Base-by-base conservation (phyloP, 2,888 invertebrate genomes). In the Pterobdella sp. region DNA sequence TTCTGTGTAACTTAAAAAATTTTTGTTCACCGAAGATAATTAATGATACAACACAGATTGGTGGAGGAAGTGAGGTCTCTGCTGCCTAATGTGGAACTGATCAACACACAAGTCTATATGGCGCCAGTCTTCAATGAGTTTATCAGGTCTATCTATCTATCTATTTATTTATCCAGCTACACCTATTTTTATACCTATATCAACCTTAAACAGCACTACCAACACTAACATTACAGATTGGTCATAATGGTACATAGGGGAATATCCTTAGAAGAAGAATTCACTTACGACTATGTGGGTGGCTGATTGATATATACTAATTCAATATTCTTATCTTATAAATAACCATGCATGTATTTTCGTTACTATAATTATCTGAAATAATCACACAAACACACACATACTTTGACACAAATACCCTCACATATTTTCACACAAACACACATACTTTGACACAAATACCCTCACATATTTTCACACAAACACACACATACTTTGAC, bases 61-160 rank as follows among this genome's bases (percentile, higher is more conserved):
- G 90, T 96, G 0, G 96, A 96, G 84, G 95, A 96, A 85, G 88
- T 94, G 0, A 92, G 92, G 81, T 92, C 93, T 76, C 85, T 89
- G 49, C 87, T 90, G 10, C 88, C 88, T 72, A 83, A 81, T n/a
- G 84, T 94, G 0, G 88, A 89, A 69, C 81, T 97, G 14, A 90
- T 91, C 65, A 93, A 93, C 81, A 93, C 92, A 80, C 91, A 93
- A 78, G 90, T 96, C 0, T 96, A 93, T 82, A 92, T 95, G 92
- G 90, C 92, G 10, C 92, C 95, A 0, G 88, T 89, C 0, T 94
- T 95, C 80, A 87, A 88, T 67, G 93, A 94, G 77, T 94, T 95
- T 80, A 88, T 87, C 68, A 80, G 79, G 71, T 85, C 87, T 18
- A 18, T 68, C 35, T 32, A 32, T 31, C 22, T 26, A 34, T 7